Evolutionary conservation across 2,113 vertebrate genomes (phyloP), one percentile per base, ranked within the genome.

Genomic region (Marmota monax): DNA sequence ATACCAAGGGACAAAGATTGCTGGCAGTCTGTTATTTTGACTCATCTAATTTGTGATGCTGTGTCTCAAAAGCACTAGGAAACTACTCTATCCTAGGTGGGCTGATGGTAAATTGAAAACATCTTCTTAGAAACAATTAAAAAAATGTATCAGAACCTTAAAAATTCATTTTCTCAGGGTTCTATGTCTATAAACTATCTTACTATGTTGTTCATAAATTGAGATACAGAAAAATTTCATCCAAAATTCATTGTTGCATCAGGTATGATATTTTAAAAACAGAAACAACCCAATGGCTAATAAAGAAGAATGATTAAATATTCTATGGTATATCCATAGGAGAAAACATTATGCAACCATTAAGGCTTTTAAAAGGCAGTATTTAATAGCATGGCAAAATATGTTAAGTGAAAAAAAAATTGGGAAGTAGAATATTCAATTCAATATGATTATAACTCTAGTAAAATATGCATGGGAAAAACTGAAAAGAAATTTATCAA

Each of bases 341-440:
- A 90, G 69, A 84, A 88, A 91, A 76, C 90, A 67, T 70, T 84
- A 58, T 27, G 53, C 4, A 88, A 76, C 58, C 72, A 88, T 79
- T 70, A 93, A 96, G 65, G 39, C 72, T 72, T 83, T 87, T 78
- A 20, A 85, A 82, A 84, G 88, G 27, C 8, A 67, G 16, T 48
- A 90, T 93, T 93, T 77, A 79, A 70, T 95, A 91, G 73, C 18
- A 65, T 87, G 27, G 70, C 25, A 73, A 97, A 93, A 90, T 37
- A 84, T 69, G 45, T 72, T 92, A 88, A 96, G 34, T 82, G 58
- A 69, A 88, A 93, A 45, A 45, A 94, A 92, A 92, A 48, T 45
- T 29, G 20, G 20, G 45, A 87, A 90, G 79, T 45, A 93, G 27
- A 88, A 84, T 92, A 58, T 89, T 84, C 18, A 65, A 80, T 45